Base-by-base conservation (phyloP, 2,888 invertebrate species). In the Phengaris alcon region DNA sequence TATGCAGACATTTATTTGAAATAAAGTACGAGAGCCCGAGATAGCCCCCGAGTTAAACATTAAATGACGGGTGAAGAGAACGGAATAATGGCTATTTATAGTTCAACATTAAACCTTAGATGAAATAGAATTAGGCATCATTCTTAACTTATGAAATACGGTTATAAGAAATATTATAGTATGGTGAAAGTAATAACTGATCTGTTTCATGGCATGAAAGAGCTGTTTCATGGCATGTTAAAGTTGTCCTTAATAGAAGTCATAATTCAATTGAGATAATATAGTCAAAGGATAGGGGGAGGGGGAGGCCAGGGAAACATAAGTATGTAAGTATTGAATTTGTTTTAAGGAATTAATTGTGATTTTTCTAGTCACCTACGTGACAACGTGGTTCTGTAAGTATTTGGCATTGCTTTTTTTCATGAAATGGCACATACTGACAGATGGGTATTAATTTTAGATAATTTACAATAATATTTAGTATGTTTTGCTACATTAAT, bases 291-390 rank as follows among this genome's bases (percentile, higher is more conserved):
- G 48, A 48, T 48, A 52, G 64, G 35, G 35, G 59, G 13, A 52
- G 64, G 35, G 35, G 59, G 13, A 64, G 64, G 35, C 64, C 64
- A 64, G 64, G 44, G 52, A 12, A 52, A 64, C 12, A 54, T 73
- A 73, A 35, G 3, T 54, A 3, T 64, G 75, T 74, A 74, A 72
- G 57, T 69, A 78, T 78, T 78, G 76, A 73, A 69, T 78, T 79
- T 69, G 73, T 72, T 78, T 78, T 76, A 75, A 73, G 76, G 64
- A 74, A 77, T 74, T 73, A 76, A 77, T 80, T 82, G 85, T 84
- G 85, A 85, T 85, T 84, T 76, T 85, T 83, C 85, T 86, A 86
- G 86, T 86, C 85, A 81, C 77, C 68, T n/a, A 74, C 52, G 48
- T 35, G 35, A 35, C 35, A 35, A 35, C 35, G 35, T 44, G 55